Evolutionary conservation across 2,888 invertebrate genomes (phyloP).

Genomic region (Heliconius cydno): DNA sequence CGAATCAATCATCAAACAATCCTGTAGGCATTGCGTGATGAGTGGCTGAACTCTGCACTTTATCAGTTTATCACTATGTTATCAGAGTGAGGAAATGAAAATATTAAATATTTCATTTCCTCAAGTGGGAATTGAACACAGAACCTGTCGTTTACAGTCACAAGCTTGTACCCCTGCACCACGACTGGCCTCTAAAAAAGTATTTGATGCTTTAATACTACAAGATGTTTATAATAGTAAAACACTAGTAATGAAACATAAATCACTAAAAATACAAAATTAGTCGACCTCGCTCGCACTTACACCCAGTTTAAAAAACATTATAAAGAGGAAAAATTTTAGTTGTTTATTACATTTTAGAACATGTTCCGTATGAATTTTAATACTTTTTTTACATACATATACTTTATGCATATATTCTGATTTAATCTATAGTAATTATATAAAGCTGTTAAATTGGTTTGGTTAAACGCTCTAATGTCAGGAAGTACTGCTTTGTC

Average conservation of each 20-base stretch:
- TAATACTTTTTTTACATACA: not conserved
- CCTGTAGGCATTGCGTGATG: too few species aligned
- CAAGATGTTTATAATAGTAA: not conserved
- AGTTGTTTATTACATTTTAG: not conserved
- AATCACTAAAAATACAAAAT: conserved; percentile 27
- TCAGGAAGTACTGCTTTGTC: too few species aligned
- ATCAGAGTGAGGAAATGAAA: too few species aligned
- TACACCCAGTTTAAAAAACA: not conserved
- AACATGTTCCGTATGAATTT: not conserved
- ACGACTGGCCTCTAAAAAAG: too few species aligned
- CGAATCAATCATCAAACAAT: too few species aligned
- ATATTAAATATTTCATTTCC: not conserved
- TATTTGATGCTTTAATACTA: not conserved
- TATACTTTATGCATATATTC: not conserved
- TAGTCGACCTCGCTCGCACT: conserved; percentile 26
- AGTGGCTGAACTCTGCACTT: too few species aligned
- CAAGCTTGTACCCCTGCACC: too few species aligned
- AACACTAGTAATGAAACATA: conserved; percentile 20
- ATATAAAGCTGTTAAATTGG: not conserved
- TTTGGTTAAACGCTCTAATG: too few species aligned
- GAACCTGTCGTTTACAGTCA: not conserved
- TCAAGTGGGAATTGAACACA: not conserved
- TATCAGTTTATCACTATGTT: too few species aligned
- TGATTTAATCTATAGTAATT: not conserved
- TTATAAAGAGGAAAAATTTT: not conserved